Base-by-base conservation (phyloP, 92 coral and sea anemone genomes). In the Siderastrea radians region DNA sequence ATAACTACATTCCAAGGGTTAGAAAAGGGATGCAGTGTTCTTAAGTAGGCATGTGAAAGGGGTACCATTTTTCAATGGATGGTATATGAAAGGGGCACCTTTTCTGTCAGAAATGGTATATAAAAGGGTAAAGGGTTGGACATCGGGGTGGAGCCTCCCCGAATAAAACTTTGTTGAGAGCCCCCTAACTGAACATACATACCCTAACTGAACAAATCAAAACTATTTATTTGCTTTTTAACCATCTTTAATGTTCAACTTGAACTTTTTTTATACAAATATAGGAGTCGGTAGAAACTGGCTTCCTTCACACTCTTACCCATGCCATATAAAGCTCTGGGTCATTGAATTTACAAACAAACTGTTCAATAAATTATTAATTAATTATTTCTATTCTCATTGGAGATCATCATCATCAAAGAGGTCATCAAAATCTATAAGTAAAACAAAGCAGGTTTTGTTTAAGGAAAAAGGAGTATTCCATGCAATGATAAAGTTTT, bases 331-430 rank as follows among this genome's bases (percentile, higher is more conserved):
- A 26, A 26, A 26, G 38, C 38, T 26, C 38, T 26, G 38, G 38
- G 38, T 26, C 38, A 0, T 26, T 26, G 38, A 26, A 72, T 74
- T 74, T 74, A 74, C 78, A 74, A n/a, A 26, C 38, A 26, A 26
- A 1, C 38, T 14, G 7, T 38, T 3, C 9, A 57, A 49, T 73
- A 79, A 64, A 7, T 47, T 49, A 14, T 17, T 26, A 48, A 1
- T 61, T 4, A 72, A 26, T 54, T 55, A 15, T 11, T 16, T 58
- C n/a, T 55, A 43, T 69, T 5, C 47, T 93, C 86, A 93, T 9
- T 91, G 90, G 12, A 96, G 91, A 75, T 96, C 99, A 75, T 96
- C 99, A 63, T 96, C 99, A 87, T 96, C 99, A 86, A 96, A 96
- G 54, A 96, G 91, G 74, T 96, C 99, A 88, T 94, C 99, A 92